These are phyloP conservation scores for Enteromius trimaculatus DNA, from an alignment of 2,797 vertebrate genomes.

Conservation along the genomic window DNA sequence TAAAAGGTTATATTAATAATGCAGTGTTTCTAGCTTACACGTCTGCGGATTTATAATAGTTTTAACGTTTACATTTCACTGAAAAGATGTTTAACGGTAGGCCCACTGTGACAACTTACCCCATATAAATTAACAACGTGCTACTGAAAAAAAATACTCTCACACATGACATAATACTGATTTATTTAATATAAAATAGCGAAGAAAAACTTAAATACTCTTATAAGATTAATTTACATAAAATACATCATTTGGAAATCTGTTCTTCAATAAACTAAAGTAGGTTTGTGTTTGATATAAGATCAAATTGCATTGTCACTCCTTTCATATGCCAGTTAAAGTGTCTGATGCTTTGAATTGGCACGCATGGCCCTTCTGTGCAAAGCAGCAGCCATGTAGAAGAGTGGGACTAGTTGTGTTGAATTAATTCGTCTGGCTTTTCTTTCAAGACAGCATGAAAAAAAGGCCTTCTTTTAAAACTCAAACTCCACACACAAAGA, in stretches of 20 bases:
- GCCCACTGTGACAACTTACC: not conserved
- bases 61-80: not conserved
- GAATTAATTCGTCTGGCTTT: constrained; percentile 26
- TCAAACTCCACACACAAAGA: constrained; percentile 28
- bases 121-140: not conserved
- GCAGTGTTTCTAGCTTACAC: not conserved
- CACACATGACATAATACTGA: too few species aligned
- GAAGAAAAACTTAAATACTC: not conserved
- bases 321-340: constrained; percentile 14
- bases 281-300: not conserved
- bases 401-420: not conserved
- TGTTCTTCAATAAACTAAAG: not conserved
- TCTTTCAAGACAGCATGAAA: constrained; percentile 20
- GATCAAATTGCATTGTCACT: not conserved
- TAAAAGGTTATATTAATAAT: not conserved
- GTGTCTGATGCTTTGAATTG: constrained; percentile 3
- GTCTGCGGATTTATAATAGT: not conserved
- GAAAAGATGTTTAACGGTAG: not conserved
- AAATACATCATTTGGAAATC: not conserved
- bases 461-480: constrained; percentile 24
- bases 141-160: too few species aligned
- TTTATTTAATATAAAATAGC: too few species aligned
- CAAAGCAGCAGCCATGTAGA: constrained; percentile 19
- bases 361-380: constrained; percentile 4
- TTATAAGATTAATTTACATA: not conserved